Percentiles rank a stretch among this genome's conserved stretches.
Conservation (phyloP, 2,113 vertebrate genomes). For the Vulpes vulpes region DNA sequence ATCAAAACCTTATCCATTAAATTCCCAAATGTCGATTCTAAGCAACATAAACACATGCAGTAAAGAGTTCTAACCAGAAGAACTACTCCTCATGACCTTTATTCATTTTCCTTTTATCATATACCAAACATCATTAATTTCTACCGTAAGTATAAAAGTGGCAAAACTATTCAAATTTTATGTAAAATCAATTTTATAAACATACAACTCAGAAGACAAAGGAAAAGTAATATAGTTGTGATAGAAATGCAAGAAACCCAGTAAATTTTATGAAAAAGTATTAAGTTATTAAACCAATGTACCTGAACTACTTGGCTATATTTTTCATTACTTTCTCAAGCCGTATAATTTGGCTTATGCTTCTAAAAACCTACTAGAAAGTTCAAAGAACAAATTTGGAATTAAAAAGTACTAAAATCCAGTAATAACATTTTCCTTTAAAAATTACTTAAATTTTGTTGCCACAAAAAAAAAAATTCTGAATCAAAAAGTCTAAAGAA, state of each 20-base stretch:
- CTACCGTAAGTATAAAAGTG: background rate
- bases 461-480: constrained; percentile 4
- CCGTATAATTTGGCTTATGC: background rate
- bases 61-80: constrained; percentile 24
- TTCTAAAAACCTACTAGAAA: constrained; percentile 55
- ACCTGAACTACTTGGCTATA: background rate
- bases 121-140: constrained; percentile 32
- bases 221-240: background rate
- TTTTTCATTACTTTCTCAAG: constrained; percentile 52
- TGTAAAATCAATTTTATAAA: constrained; percentile 38
- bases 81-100: background rate
- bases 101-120: constrained; percentile 7
- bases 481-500: background rate
- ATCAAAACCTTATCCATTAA: background rate
- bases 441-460: constrained; percentile 49
- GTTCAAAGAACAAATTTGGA: background rate
- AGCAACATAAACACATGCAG: background rate
- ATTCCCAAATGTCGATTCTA: constrained; percentile 15
- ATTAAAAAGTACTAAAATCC: constrained; percentile 45
- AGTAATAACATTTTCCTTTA: background rate
- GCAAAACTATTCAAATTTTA: constrained; percentile 20
- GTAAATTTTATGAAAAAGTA: background rate
- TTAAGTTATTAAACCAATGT: background rate
- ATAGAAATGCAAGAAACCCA: background rate
- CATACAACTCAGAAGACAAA: constrained; percentile 44